Base-by-base conservation (phyloP, 2,113 vertebrate genomes). In the Alligator sinensis region DNA sequence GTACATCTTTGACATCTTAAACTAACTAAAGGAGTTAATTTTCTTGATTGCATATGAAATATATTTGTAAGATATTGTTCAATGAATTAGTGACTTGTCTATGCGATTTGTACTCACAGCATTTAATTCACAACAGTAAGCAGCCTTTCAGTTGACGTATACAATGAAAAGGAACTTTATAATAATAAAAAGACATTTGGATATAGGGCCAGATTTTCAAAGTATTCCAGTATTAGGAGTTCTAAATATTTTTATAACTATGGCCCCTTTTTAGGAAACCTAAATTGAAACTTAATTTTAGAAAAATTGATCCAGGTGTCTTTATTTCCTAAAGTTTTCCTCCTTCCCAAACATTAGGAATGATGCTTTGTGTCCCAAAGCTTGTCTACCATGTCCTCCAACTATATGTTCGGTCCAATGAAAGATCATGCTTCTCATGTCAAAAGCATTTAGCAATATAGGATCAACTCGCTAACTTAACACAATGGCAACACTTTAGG, bases 271-370 rank as follows among this genome's bases (percentile, higher is more conserved):
- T 86, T 38, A 59, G 5, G 15, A 24, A 19, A 55, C 4, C 55
- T 87, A 77, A 12, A 12, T 18, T 24, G 10, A 77, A 92, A 72
- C 1, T 1, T 3, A 59, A 4, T 60, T 27, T 80, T 0, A 3
- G 72, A 25, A 34, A 79, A 80, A n/a, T 60, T 0, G 4, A 12
- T 3, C 24, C 15, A 34, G 16, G 1, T 83, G 2, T n/a, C 3
- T 19, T n/a, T 19, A 0, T 1, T 64, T 2, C 7, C 21, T 84
- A n/a, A 79, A 78, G 9, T 27, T 93, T 27, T 4, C 27, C 86
- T 47, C 47, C 47, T 47, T 47, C 7, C 47, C 47, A 47, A 47
- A 47, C 47, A 47, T 47, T 47, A 47, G 47, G 47, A 47, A 47
- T 9, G 47, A 9, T 47, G 47, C 47, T 47, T 47, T 47, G 47